A percentile compares a stretch with the other conserved stretches of the same genome.
Conservation (phyloP, 2,113 vertebrate species). For the Chlamydotis undulata region DNA sequence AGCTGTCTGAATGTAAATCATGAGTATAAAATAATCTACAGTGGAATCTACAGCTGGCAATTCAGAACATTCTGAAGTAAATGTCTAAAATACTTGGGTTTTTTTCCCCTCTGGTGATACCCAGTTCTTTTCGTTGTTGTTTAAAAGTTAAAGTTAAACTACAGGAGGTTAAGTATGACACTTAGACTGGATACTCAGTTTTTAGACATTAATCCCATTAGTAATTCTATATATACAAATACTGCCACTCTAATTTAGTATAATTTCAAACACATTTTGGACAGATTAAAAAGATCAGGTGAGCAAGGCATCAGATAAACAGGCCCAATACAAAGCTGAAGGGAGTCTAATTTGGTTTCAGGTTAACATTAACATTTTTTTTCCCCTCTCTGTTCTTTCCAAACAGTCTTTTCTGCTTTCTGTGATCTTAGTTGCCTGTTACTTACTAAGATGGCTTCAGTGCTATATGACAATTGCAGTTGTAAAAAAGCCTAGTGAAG, state of each 20-base stretch:
- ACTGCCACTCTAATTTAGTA: background rate
- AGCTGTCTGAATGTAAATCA: background rate
- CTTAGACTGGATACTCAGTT: background rate
- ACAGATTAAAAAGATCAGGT: background rate
- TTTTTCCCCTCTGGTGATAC: background rate
- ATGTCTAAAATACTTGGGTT: background rate
- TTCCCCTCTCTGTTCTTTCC: background rate
- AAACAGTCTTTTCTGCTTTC: background rate
- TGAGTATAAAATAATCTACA: background rate
- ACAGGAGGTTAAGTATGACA: background rate
- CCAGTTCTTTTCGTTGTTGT: background rate
- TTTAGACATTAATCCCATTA: background rate
- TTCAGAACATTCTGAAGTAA: background rate
- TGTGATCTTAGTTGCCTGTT: conserved; percentile 29
- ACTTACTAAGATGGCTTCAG: background rate
- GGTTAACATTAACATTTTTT: background rate
- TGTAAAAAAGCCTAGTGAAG: conserved; percentile 11
- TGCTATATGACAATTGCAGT: conserved; percentile 16
- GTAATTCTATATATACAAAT: background rate
- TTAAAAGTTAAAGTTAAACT: background rate
- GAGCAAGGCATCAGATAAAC: background rate
- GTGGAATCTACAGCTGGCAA: background rate
- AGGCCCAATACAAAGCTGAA: background rate
- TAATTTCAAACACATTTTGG: background rate
- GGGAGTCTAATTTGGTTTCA: background rate